Base-by-base conservation (phyloP, 2,888 invertebrate genomes). In the Phasia obesa region DNA sequence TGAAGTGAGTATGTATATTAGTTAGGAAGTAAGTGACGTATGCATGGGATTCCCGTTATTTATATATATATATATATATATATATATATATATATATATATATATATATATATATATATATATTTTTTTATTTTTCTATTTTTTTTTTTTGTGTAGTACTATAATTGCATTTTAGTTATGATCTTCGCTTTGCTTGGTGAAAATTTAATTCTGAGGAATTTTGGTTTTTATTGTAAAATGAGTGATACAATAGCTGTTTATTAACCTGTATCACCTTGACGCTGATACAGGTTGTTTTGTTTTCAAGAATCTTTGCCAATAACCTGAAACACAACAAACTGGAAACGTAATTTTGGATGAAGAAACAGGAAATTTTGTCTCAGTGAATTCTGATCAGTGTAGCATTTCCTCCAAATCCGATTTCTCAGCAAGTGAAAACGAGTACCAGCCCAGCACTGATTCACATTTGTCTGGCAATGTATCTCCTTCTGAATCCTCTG, bases 401-500 rank as follows among this genome's bases (percentile, higher is more conserved):
- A 51, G 51, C 51, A 21, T 51, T 51, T 51, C 15, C 25, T 51
- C 51, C 51, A 25, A 51, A 25, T 51, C 51, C 51, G 23, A 51
- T 51, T 51, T 44, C 19, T 19, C 44, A 27, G 19, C 13, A 55
- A 69, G 62, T 53, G 27, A 53, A 62, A 73, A 44, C 27, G 19
- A 51, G 51, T 62, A 53, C 38, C 38, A 55, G 13, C 23, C 64
- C 42, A 64, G 62, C 71, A 75, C 64, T 75, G 69, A 75, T 69
- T 81, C 74, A 35, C 17, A 70, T 64, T 38, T 76, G 38, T 65
- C 70, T 70, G 42, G 42, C 53, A 70, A 76, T 74, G 62, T 53
- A 74, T 69, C 69, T 81, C 64, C 51, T 75, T 64, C 57, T 80
- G 73, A 80, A 80, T 80, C 53, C 51, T 71, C 65, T 77, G 73